phyloP scores from a whole-genome alignment of 2,797 vertebrate genomes.

The Thunnus albacares region DNA sequence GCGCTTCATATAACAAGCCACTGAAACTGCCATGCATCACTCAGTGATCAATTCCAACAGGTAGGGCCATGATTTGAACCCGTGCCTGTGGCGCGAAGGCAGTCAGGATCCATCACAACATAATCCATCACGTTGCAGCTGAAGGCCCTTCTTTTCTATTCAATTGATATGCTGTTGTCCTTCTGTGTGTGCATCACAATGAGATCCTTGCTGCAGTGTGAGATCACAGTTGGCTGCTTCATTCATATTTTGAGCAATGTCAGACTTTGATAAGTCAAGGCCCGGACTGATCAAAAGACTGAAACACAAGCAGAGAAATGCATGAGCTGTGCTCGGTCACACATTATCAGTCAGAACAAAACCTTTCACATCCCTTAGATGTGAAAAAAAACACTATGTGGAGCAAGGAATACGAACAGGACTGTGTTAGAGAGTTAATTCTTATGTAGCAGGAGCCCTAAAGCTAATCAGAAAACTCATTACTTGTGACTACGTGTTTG shows the following conservation, averaged over 20 bases:
- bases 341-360: neutral
- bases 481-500: neutral
- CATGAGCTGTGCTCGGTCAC: neutral
- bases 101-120: constrained; percentile 20
- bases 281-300: neutral
- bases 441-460: neutral
- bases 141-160: neutral
- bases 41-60: constrained; percentile 6
- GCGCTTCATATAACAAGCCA: neutral
- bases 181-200: neutral
- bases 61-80: neutral
- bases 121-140: constrained; percentile 31
- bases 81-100: neutral
- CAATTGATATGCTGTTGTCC: constrained; percentile 10
- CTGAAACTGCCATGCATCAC: neutral
- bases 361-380: neutral
- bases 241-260: constrained; percentile 18
- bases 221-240: neutral
- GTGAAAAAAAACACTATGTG: neutral
- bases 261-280: constrained; percentile 3
- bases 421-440: neutral
- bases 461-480: neutral
- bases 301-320: neutral
- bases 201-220: neutral
- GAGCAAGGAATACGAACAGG: neutral